Evolutionary conservation across 2,113 vertebrate species (phyloP), one percentile per base, ranked within the genome.

Genomic region (Pavo muticus): DNA sequence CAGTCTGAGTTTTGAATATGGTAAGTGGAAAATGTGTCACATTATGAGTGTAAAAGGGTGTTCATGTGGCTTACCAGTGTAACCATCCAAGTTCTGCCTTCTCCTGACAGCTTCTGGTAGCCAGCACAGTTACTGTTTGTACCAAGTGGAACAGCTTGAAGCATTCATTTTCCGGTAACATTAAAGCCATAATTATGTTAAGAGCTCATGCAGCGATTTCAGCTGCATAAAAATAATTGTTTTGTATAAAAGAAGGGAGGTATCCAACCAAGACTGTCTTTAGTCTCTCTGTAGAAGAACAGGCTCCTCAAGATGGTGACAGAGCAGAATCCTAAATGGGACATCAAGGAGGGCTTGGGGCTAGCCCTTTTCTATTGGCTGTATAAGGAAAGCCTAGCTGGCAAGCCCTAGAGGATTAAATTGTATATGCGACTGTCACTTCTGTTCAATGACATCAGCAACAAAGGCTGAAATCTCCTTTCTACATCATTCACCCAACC

Each of bases 401-500:
- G 71, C 2, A 4, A 76, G 65, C 45, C 37, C 57, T 4, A 6
- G 29, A 54, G 57, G 65, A 85, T 29, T 81, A 45, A 77, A 71
- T 27, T 1, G 32, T 37, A 32, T 45, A 11, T 81, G 6, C 18
- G 40, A 59, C 45, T 85, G 60, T 68, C 32, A 72, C 40, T 77
- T 47, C 60, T 82, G 47, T 47, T 60, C 37, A 63, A 21, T 7
- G 19, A 21, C n/a, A 73, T 29, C 42, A 77, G 37, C 60, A 52
- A 39, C 37, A 77, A 81, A 84, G 42, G n/a, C 15, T 40, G 30
- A 57, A 84, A 19, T 20, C 9, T 67, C 42, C 45, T 67, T 69
- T 64, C 75, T 30, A 20, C 14, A 40, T 3, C 30, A 29, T 0
- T 0, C 42, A 45, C 7, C 19, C 52, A 45, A 9, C 3, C 11